Conservation (phyloP, 2,113 vertebrate species). For the Blennius ocellaris region DNA sequence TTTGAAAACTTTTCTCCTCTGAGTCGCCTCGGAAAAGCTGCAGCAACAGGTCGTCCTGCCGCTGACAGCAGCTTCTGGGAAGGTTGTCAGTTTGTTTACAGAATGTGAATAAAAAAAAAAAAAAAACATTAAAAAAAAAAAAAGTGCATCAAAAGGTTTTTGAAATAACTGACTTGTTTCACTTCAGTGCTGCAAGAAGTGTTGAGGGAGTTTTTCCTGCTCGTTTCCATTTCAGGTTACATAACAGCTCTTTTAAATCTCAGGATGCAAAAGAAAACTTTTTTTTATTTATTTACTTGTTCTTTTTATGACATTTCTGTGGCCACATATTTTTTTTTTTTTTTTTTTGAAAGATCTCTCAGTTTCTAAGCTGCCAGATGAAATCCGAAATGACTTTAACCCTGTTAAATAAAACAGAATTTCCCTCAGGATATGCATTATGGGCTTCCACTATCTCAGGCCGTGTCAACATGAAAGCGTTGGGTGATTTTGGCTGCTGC, state of each 20-base stretch:
- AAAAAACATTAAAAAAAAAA: conserved; percentile 76
- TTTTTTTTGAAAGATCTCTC: too few relatives aligned
- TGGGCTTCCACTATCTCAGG: conserved; percentile 23
- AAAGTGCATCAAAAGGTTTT: conserved; percentile 56
- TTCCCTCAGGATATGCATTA: conserved; percentile 6
- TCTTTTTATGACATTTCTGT: neutral
- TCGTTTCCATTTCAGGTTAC: neutral
- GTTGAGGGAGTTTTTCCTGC: neutral
- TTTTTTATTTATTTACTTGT: neutral
- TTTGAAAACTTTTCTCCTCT: conserved; percentile 65
- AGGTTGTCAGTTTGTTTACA: conserved; percentile 66
- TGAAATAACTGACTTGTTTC: neutral
- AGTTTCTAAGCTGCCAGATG: too few relatives aligned
- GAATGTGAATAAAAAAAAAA: conserved; percentile 69
- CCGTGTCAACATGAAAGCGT: conserved; percentile 51
- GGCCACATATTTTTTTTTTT: too few relatives aligned
- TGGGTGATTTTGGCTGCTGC: conserved; percentile 52
- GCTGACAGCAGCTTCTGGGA: conserved; percentile 78
- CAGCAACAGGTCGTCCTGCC: conserved; percentile 63
- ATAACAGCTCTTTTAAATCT: conserved; percentile 8
- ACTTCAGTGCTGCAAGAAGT: neutral
- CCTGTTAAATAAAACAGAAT: neutral
- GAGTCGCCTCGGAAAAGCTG: conserved; percentile 18
- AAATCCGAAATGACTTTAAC: conserved; percentile 7
- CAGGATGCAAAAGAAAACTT: neutral